Evolutionary conservation across 2,797 vertebrate species (phyloP).

Genomic region (Leontocebus nigricollis): DNA sequence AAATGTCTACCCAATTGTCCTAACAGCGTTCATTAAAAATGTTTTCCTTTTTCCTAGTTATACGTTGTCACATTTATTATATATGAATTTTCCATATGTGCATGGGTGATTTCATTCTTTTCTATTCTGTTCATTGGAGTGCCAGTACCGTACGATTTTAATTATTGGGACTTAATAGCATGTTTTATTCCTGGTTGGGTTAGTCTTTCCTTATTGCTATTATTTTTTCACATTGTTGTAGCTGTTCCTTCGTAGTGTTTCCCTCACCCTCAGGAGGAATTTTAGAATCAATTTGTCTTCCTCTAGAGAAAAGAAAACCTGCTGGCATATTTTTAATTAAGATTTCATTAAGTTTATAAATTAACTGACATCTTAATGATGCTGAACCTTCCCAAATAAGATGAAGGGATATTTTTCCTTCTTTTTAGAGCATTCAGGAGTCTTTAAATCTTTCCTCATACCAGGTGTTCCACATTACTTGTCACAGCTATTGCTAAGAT

Average conservation of each 20-base stretch:
- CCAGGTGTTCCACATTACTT: slow-evolving; percentile 4
- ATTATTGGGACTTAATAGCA: not conserved
- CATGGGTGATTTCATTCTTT: not conserved
- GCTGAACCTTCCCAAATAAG: not conserved
- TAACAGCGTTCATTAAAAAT: not conserved
- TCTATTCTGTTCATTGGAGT: slow-evolving; percentile 16
- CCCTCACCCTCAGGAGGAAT: not conserved
- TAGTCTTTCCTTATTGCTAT: not conserved
- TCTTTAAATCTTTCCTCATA: not conserved
- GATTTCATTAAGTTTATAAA: slow-evolving; percentile 2
- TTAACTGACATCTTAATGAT: not conserved
- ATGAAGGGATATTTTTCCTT: not conserved
- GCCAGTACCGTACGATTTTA: not conserved
- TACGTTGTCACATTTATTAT: not conserved
- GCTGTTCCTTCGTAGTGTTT: not conserved
- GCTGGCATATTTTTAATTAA: not conserved
- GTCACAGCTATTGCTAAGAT: slow-evolving; percentile 20
- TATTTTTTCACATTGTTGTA: slow-evolving; percentile 5
- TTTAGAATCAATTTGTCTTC: not conserved
- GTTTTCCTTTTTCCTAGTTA: not conserved
- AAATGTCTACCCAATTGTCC: not conserved
- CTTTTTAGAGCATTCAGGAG: not conserved
- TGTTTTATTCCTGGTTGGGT: slow-evolving; percentile 7
- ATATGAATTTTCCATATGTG: not conserved
- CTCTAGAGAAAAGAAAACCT: not conserved